phyloP scores from a whole-genome alignment of 2,797 vertebrate species.

The Bovichtus variegatus region DNA sequence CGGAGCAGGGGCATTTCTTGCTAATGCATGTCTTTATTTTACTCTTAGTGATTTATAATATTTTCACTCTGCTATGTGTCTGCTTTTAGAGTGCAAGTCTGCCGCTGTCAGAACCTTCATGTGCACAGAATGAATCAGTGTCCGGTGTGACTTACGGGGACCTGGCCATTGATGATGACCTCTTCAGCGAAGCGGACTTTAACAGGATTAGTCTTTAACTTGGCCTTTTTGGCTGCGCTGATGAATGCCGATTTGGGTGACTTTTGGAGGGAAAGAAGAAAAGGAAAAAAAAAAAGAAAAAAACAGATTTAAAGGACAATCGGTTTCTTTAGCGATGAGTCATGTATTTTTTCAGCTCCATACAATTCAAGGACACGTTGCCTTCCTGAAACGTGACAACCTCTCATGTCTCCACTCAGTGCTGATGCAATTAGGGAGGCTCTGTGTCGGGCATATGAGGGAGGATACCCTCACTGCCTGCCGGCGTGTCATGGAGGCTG shows the following conservation, averaged over 20 bases:
- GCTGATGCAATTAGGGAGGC: slow-evolving; percentile 55
- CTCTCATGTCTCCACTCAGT: slow-evolving; percentile 39
- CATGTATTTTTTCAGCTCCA: slow-evolving; percentile 29
- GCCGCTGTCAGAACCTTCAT: slow-evolving; percentile 24
- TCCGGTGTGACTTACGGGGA: slow-evolving; percentile 91
- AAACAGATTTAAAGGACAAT: slow-evolving; percentile 47
- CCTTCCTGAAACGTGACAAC: slow-evolving; percentile 52
- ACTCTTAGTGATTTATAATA: slow-evolving; percentile 8
- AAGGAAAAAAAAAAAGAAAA: background rate
- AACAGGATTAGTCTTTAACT: slow-evolving; percentile 98
- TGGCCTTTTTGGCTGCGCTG: slow-evolving; percentile 98
- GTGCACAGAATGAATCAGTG: slow-evolving; percentile 41
- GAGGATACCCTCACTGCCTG: slow-evolving; percentile 38
- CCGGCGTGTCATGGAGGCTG: slow-evolving; percentile 47
- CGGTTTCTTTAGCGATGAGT: slow-evolving; percentile 41
- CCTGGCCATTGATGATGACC: slow-evolving; percentile 98
- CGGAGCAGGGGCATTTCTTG: slow-evolving; percentile 1
- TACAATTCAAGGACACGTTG: slow-evolving; percentile 54
- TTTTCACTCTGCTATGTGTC: background rate
- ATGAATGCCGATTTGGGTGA: slow-evolving; percentile 99
- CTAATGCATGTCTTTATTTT: slow-evolving; percentile 24
- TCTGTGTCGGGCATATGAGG: slow-evolving; percentile 35
- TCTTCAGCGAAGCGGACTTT: slow-evolving; percentile 99
- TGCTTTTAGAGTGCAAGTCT: slow-evolving; percentile 22
- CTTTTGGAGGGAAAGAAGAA: slow-evolving; percentile 76